These are phyloP conservation scores for Nebria ingens DNA, from an alignment of 1,140 invertebrate species.

Conservation along the genomic window DNA sequence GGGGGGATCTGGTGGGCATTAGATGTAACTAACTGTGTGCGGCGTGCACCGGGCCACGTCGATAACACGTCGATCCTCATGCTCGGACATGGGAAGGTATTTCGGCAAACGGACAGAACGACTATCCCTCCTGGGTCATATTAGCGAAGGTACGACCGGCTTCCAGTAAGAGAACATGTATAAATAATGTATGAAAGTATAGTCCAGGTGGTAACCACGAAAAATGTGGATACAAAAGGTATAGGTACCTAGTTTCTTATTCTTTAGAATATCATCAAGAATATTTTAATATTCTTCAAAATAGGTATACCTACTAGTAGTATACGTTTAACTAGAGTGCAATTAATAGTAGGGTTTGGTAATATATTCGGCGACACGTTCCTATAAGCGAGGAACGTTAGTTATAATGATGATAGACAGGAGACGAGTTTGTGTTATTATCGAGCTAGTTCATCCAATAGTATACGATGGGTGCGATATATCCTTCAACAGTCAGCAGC, in stretches of 20 bases:
- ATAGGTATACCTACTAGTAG: too few relatives aligned
- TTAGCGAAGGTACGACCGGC: neutral
- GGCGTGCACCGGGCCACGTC: neutral
- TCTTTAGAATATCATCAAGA: too few relatives aligned
- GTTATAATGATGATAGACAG: neutral
- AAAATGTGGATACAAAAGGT: neutral
- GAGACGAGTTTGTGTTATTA: neutral
- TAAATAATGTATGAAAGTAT: constrained; percentile 4
- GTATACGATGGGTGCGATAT: too few relatives aligned
- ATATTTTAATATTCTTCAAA: too few relatives aligned
- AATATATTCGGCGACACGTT: neutral
- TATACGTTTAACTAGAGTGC: too few relatives aligned
- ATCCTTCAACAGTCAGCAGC: constrained; percentile 8
- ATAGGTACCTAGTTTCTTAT: too few relatives aligned
- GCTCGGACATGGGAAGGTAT: neutral
- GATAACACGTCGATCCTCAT: neutral
- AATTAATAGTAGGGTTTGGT: neutral
- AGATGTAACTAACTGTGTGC: neutral
- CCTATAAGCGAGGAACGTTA: too few relatives aligned
- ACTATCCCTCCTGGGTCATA: constrained; percentile 1
- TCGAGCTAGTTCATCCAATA: neutral
- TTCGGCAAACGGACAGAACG: neutral
- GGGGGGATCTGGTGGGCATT: neutral
- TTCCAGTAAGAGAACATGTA: neutral
- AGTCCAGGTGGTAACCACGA: constrained; percentile 1